Evolutionary conservation across 2,797 vertebrate species (phyloP), one percentile per base, ranked within the genome.

Genomic region (Ctenopoma multispine): DNA sequence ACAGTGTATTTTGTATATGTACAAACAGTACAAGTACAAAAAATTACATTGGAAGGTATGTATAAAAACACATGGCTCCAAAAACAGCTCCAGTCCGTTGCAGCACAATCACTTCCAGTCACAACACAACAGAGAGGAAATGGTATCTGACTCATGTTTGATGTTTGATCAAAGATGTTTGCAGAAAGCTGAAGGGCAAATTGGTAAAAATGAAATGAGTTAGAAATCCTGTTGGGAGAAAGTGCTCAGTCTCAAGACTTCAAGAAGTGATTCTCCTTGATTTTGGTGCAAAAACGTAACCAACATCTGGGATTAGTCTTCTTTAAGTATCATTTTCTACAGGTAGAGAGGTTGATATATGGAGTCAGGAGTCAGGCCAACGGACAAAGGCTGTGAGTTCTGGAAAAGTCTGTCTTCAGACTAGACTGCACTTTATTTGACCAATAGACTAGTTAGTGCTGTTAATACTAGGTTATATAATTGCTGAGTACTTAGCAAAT

Each of bases 181-280:
- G 66, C 75, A 69, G n/a, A n/a, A n/a, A n/a, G n/a, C n/a, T n/a
- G 51, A 63, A 80, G 83, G 80, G 72, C 76, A 84, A 82, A 86
- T 72, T 86, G 63, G 66, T 62, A 79, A 31, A 83, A 86, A 84
- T 77, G 72, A 82, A 31, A n/a, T n/a, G 73, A 69, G 80, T 74
- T 82, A 62, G 67, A 76, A 79, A 83, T 78, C 81, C 87, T 84
- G 87, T 84, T 84, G 41, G 69, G 64, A 70, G 55, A 74, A 68
- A 46, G 12, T 41, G 49, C 70, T 20, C n/a, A 41, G 49, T 4
- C 60, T 21, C 63, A 43, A 17, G 1, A 7, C 36, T 54, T 56
- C 49, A 47, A 51, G 24, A 47, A 51, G 24, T 41, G 34, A 11
- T 27, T 58, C 58, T 49, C 13, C 7, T 20, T 44, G 34, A 41